These are phyloP conservation scores for Oryzias woworae DNA, from an alignment of 2,113 vertebrate species.

Conservation along the genomic window DNA sequence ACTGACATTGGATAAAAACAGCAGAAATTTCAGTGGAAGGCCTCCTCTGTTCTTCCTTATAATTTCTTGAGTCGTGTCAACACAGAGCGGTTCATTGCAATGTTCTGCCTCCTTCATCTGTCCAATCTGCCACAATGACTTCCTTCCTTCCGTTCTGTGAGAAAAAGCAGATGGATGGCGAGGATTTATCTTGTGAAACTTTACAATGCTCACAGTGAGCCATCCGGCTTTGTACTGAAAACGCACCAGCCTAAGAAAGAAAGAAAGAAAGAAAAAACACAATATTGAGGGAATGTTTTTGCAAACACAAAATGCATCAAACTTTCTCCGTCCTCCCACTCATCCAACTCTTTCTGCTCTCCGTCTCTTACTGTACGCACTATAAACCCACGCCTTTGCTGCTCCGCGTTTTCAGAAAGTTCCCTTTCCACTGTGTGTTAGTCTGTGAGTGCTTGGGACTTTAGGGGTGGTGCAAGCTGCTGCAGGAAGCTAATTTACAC, in stretches of 20 bases:
- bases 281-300: no score
- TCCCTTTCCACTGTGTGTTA: conserved; percentile 7
- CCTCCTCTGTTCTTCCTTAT: not conserved
- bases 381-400: conserved; percentile 47
- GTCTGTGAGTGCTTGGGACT: not conserved
- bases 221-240: conserved; percentile 1
- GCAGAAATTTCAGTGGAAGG: not conserved
- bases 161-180: conserved; percentile 50
- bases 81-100: conserved; percentile 6
- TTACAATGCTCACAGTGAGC: conserved; percentile 16
- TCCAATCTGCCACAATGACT: conserved; percentile 42
- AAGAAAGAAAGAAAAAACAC: no score
- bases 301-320: not conserved
- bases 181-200: conserved; percentile 45
- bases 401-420: conserved; percentile 18
- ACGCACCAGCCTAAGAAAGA: not conserved
- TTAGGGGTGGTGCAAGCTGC: conserved; percentile 34
- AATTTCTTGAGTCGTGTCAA: not conserved
- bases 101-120: conserved; percentile 33
- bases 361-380: conserved; percentile 51
- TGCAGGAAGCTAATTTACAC: conserved; percentile 22
- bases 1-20: conserved; percentile 1
- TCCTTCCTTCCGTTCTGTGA: conserved; percentile 49
- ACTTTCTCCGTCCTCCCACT: conserved; percentile 44
- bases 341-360: conserved; percentile 35